Evolutionary conservation across 1,140 invertebrate species (phyloP).

Genomic region (Caerostris darwini): DNA sequence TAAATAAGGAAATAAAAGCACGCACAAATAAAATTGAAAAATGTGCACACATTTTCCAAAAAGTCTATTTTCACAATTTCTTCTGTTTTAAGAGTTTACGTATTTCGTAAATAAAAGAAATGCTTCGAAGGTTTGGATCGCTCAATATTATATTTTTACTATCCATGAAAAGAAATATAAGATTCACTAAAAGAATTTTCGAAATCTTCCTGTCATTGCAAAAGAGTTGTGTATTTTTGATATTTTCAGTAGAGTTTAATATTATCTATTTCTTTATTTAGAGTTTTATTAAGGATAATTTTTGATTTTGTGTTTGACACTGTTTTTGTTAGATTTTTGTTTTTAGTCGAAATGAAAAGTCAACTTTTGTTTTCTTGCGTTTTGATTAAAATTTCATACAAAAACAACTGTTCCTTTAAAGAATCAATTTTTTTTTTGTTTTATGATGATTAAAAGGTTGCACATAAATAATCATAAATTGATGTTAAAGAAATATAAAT

Average conservation of each 20-base stretch:
- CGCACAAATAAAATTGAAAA: not conserved
- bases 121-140: not conserved
- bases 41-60: not conserved
- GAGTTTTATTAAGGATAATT: not conserved
- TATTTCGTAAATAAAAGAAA: not conserved
- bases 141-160: not conserved
- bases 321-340: not conserved
- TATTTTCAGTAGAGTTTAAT: not conserved
- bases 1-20: not conserved
- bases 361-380: not conserved
- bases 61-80: not conserved
- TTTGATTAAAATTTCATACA: not conserved
- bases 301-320: not conserved
- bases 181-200: not conserved
- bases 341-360: not conserved
- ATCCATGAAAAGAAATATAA: not conserved
- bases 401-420: too few species aligned
- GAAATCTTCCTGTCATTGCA: not conserved
- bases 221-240: not conserved
- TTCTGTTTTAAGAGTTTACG: conserved; percentile 1
- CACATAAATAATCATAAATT: too few species aligned
- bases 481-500: too few species aligned
- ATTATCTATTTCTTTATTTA: not conserved
- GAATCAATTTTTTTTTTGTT: too few species aligned
- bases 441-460: too few species aligned